Evolutionary conservation across 2,113 vertebrate genomes (phyloP), one percentile per base, ranked within the genome.

Genomic region (Corythornis vintsioides): DNA sequence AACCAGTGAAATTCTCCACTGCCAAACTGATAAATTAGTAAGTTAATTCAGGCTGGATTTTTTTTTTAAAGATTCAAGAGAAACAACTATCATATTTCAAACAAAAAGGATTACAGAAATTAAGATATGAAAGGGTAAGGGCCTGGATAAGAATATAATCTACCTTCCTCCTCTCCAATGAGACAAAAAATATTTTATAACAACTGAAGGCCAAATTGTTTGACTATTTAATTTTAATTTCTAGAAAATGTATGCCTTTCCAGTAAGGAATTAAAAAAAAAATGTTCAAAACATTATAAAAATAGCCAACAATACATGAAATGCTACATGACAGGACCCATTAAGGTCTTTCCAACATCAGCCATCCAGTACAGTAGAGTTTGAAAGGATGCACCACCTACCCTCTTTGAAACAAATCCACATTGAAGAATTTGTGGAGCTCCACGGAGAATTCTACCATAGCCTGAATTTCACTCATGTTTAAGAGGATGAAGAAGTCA

Each of bases 391-490:
- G 2, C 6, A 9, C 93, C 85, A 98, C 98, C 97, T 91, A 99
- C 99, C 99, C 99, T 98, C 99, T 98, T 97, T 99, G 99, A 97
- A 99, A 99, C 88, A 99, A 98, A 98, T 99, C 99, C 96, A 99
- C 99, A 92, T 99, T 99, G 97, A 99, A 99, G 98, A 99, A 99
- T 97, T 99, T 99, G 98, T 99, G 99, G 96, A 99, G 98, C 97
- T 99, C 99, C 97, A 99, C 98, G 81, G 98, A 99, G 97, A 99
- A 99, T 98, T 99, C 99, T 97, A 99, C 98, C 92, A 99, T 99
- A 97, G 99, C 99, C 98, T 99, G 99, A 95, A 99, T 98, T 98
- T 99, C 99, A 97, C 98, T 98, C 99, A 99, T 99, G 97, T 99
- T 98, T 97, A 97, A 97, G 96, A 98, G 98, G 93, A 97, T 96